Evolutionary conservation across 2,113 vertebrate genomes (phyloP).

Genomic region (Silurus meridionalis): DNA sequence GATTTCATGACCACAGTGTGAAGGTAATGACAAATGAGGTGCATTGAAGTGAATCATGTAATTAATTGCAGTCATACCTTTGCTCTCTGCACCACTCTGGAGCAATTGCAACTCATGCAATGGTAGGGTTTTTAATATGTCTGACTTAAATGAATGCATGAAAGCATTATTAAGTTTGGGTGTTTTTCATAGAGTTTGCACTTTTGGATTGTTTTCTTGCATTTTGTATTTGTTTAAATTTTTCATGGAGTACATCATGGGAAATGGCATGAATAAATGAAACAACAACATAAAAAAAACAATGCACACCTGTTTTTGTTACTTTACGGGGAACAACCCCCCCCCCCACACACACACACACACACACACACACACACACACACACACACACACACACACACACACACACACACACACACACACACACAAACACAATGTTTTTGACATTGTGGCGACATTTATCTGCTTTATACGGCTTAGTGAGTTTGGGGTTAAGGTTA

Average conservation of each 20-base stretch:
- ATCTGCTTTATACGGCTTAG: background rate
- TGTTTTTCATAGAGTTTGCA: background rate
- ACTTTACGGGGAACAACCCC: background rate
- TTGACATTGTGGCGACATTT: too few relatives aligned
- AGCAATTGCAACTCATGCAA: background rate
- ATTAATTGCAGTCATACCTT: conserved; percentile 21
- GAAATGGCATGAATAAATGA: background rate
- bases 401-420: too few relatives aligned
- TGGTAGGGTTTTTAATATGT: too few relatives aligned
- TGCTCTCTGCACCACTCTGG: background rate
- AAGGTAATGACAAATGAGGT: conserved; percentile 17
- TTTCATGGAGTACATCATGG: background rate
- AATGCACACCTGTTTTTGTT: background rate
- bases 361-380: too few relatives aligned
- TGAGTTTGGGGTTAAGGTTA: background rate
- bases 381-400: too few relatives aligned
- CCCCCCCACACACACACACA: too few relatives aligned
- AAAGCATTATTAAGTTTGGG: background rate
- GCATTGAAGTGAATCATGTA: conserved; percentile 7
- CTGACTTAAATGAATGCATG: background rate
- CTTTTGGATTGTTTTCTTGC: background rate
- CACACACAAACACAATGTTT: too few relatives aligned
- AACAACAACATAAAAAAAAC: too few relatives aligned
- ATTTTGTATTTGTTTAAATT: background rate
- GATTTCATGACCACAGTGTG: conserved; percentile 2